Conservation (phyloP, 2,888 invertebrate species). For the Hypomecis atomaria region DNA sequence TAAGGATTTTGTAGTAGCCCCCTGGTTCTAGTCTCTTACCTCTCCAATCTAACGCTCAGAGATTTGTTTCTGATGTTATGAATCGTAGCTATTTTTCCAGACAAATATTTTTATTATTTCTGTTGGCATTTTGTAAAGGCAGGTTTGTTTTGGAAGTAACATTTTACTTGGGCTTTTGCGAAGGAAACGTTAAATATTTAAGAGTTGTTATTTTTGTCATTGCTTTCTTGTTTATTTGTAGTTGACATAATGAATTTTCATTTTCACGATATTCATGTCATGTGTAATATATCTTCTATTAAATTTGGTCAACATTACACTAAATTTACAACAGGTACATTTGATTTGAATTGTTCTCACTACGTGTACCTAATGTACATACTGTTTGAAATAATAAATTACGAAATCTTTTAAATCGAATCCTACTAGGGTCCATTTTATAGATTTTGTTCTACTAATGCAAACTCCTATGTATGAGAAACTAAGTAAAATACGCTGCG, state of each 20-base stretch:
- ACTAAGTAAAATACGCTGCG: no score
- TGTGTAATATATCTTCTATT: no score
- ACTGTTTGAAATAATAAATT: no score
- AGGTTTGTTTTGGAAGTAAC: conserved; percentile 17
- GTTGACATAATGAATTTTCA: background rate
- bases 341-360: no score
- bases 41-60: conserved; percentile 40
- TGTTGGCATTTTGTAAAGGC: conserved; percentile 15
- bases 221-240: background rate
- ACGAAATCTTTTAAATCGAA: no score
- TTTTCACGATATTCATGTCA: no score
- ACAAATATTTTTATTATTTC: conserved; percentile 26
- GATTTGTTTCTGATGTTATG: conserved; percentile 28
- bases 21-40: conserved; percentile 24
- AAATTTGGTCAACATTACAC: no score
- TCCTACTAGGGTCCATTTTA: no score
- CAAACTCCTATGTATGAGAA: no score
- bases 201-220: background rate
- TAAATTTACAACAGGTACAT: no score
- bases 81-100: conserved; percentile 26
- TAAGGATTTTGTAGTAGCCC: background rate
- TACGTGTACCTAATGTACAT: no score
- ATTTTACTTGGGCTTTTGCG: conserved; percentile 2
- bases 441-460: no score
- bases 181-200: conserved; percentile 19